Evolutionary conservation across 2,797 vertebrate species (phyloP), one percentile per base, ranked within the genome.

Genomic region (Eleutherodactylus coqui): DNA sequence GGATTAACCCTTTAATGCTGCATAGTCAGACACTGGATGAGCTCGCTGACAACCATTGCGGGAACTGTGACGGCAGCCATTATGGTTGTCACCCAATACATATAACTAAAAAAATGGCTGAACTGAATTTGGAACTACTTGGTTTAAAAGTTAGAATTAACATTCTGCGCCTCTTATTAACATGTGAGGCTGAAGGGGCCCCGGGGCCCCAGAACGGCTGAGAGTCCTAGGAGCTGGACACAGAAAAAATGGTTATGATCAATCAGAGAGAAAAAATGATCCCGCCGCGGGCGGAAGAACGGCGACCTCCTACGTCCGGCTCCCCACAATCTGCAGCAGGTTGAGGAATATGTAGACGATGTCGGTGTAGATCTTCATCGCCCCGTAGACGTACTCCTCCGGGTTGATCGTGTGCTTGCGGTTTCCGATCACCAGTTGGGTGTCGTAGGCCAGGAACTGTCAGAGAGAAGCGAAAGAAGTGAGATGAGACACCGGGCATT

Each of bases 261-360:
- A 62, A 16, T 29, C 58, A 4, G 58, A 29, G 32, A 32, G 5
- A 5, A 62, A 16, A 16, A 3, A 0, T 14, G 17, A 11, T 13
- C 4, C 60, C 13, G 16, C 8, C 13, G 32, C 8, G 13, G 24
- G 27, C 60, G 7, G 0, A 17, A 4, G 47, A 4, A 2, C 5
- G 64, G 10, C 11, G 13, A 19, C 16, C 16, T 9, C 47, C 58
- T 88, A 87, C 53, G 91, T 90, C n/a, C 92, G 88, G 58, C 86
- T 87, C 45, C 97, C 97, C 4, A 96, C 89, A 16, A 98, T 84
- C 92, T 98, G 96, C 83, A 99, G 93, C 82, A 98, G 90, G 90
- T 96, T 97, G 80, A 96, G 95, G 89, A 99, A 99, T 91, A 99
- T 98, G 88, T 99, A 96, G 87, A 98, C 84, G 0, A 99, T 96